Conservation (phyloP, 2,113 vertebrate species). For the Lontra canadensis region DNA sequence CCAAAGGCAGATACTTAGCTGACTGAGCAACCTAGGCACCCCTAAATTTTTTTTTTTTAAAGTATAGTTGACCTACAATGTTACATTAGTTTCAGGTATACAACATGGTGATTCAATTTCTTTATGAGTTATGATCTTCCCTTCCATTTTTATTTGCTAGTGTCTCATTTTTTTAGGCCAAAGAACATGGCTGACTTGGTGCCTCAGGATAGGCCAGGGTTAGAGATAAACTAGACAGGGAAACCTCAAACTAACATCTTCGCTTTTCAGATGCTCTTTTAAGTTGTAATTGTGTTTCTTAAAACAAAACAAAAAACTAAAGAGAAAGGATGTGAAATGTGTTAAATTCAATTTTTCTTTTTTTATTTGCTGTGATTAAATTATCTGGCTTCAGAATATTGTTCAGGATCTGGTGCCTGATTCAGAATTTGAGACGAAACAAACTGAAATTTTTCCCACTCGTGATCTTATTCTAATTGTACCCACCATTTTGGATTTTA, state of each 20-base stretch:
- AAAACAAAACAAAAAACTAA: neutral
- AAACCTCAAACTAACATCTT: neutral
- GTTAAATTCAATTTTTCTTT: neutral
- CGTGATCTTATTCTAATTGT: neutral
- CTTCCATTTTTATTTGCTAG: neutral
- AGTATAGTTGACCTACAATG: neutral
- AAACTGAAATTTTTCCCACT: neutral
- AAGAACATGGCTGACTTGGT: neutral
- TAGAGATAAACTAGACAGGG: neutral
- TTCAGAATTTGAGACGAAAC: conserved; percentile 2
- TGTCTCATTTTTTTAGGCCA: neutral
- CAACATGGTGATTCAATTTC: neutral
- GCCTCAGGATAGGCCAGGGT: neutral
- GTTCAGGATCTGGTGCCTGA: neutral
- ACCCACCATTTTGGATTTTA: conserved; percentile 14
- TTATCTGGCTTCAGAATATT: neutral
- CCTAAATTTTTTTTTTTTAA: neutral
- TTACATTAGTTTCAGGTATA: neutral
- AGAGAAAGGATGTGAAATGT: neutral
- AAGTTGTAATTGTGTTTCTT: neutral
- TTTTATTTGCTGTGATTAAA: neutral
- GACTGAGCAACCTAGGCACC: no score
- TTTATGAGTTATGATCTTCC: neutral
- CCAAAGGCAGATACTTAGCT: no score
- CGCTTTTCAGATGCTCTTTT: neutral